phyloP scores from a whole-genome alignment of 2,888 invertebrate genomes.

The Drosophila tripunctata region DNA sequence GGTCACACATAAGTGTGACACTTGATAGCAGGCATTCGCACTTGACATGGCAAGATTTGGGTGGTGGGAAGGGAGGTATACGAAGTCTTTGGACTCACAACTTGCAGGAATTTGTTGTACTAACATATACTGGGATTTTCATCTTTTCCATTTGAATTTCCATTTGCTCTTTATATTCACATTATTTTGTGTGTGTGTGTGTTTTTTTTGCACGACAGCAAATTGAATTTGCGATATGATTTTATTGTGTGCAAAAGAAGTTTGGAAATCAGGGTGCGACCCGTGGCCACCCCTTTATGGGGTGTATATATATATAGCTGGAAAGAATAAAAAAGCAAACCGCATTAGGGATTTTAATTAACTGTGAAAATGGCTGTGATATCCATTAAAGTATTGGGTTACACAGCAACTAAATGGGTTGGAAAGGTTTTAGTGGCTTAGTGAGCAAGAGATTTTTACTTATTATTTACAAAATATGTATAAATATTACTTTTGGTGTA shows the following conservation, averaged over 20 bases:
- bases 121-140: conserved; percentile 23
- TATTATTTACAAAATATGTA: too few species aligned
- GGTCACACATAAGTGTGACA: conserved; percentile 82
- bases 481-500: not conserved
- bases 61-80: not conserved
- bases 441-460: not conserved
- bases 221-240: conserved; percentile 75
- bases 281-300: conserved; percentile 55
- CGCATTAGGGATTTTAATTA: conserved; percentile 77
- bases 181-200: conserved; percentile 42
- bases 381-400: conserved; percentile 82
- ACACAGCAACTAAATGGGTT: conserved; percentile 55
- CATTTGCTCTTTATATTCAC: conserved; percentile 43
- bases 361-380: conserved; percentile 56
- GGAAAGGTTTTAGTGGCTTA: conserved; percentile 56
- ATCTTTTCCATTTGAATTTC: conserved; percentile 56
- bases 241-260: conserved; percentile 69
- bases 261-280: conserved; percentile 28
- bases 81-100: conserved; percentile 26
- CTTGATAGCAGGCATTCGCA: conserved; percentile 77
- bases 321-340: conserved; percentile 40
- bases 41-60: conserved; percentile 30
- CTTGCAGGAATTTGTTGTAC: conserved; percentile 56
- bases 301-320: too few species aligned
- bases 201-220: conserved; percentile 34